Percentiles rank a stretch among this genome's conserved stretches.
Evolutionary conservation across 2,888 invertebrate genomes (phyloP).

Genomic region (Watsonalla cultraria): DNA sequence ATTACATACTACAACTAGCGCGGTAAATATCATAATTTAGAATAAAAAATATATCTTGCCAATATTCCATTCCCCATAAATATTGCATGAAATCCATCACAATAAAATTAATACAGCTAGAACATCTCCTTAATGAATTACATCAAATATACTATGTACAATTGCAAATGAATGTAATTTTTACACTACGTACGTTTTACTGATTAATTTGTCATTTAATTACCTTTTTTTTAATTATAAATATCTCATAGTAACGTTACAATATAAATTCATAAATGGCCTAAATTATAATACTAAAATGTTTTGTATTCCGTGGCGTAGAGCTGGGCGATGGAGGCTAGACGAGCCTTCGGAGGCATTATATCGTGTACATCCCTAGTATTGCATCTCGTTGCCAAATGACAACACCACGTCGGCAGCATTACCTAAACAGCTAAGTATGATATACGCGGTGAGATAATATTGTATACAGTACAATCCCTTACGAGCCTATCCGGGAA

Average conservation of each 20-base stretch:
- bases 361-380: neutral
- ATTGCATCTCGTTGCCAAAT: constrained; percentile 2
- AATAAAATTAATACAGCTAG: constrained; percentile 40
- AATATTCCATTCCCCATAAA: constrained; percentile 19
- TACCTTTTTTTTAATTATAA: constrained; percentile 47
- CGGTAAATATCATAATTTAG: constrained; percentile 44
- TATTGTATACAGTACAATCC: constrained; percentile 37
- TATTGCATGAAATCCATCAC: constrained; percentile 71
- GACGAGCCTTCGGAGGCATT: too few species aligned
- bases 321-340: neutral
- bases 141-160: constrained; percentile 68
- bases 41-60: constrained; percentile 28
- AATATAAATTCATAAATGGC: constrained; percentile 69
- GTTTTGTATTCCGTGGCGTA: constrained; percentile 31
- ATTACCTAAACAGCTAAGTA: constrained; percentile 51
- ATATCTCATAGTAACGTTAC: constrained; percentile 55
- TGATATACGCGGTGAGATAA: constrained; percentile 58
- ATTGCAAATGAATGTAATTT: constrained; percentile 66
- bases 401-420: constrained; percentile 33
- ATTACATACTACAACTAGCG: constrained; percentile 45
- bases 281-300: constrained; percentile 65
- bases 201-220: constrained; percentile 73
- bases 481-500: constrained; percentile 51
- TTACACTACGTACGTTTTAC: constrained; percentile 56
- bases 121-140: constrained; percentile 47